Evolutionary conservation across 2,888 invertebrate genomes (phyloP).

Genomic region (Tenthredo livida): DNA sequence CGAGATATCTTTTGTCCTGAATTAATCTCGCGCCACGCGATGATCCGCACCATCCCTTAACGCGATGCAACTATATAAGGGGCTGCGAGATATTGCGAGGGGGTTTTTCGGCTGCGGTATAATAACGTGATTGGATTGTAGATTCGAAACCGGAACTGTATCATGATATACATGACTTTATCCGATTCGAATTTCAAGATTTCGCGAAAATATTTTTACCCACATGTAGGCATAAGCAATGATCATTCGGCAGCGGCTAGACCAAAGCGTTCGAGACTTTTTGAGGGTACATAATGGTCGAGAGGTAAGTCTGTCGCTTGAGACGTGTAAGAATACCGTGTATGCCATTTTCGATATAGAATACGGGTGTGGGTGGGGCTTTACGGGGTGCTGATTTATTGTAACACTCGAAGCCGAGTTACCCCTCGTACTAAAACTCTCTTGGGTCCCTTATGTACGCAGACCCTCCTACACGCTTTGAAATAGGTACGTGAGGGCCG

Average conservation of each 20-base stretch:
- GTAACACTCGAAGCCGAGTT: conserved; percentile 67
- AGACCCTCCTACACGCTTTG: conserved; percentile 48
- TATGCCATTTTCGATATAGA: conserved; percentile 54
- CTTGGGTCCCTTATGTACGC: background rate
- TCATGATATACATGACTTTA: background rate
- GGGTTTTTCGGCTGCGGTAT: background rate
- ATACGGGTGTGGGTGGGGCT: conserved; percentile 67
- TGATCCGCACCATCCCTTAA: conserved; percentile 14
- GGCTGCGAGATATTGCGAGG: background rate
- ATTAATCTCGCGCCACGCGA: conserved; percentile 67
- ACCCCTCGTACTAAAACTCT: conserved; percentile 62
- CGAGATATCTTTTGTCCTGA: conserved; percentile 63
- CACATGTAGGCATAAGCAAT: too few relatives aligned
- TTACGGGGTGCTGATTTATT: conserved; percentile 69
- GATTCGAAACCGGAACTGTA: background rate
- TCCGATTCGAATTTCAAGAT: background rate
- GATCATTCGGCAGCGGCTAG: background rate
- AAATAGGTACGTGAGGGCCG: conserved; percentile 34
- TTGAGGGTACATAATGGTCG: background rate
- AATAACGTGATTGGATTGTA: background rate
- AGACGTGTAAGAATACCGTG: conserved; percentile 56
- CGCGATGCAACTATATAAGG: background rate
- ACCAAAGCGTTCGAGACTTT: background rate
- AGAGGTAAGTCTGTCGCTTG: conserved; percentile 55
- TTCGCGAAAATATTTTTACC: too few relatives aligned